A percentile compares a stretch with the other conserved stretches of the same genome.
Conservation (phyloP, 2,797 vertebrate genomes). For the Sternotherus odoratus region DNA sequence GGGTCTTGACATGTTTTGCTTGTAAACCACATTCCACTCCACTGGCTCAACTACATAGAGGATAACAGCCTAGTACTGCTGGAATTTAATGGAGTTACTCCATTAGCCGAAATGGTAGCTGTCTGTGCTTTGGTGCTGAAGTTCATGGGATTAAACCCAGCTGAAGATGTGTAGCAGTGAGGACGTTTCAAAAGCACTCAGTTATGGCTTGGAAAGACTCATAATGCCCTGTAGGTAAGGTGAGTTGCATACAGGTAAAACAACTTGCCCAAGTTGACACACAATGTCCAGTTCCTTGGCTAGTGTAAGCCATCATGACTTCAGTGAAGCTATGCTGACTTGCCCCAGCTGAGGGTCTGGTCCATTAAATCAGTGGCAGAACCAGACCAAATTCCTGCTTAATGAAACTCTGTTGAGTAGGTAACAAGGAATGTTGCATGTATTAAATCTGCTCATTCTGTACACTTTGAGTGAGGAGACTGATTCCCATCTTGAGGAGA, state of each 20-base stretch:
- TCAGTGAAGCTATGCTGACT: constrained; percentile 44
- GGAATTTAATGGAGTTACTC: not conserved
- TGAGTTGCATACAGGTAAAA: not conserved
- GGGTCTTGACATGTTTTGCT: not conserved
- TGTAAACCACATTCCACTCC: not conserved
- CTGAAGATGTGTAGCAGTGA: not conserved
- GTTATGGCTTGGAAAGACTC: not conserved
- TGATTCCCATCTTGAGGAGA: not conserved
- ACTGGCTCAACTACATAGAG: not conserved
- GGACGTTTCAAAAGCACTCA: not conserved
- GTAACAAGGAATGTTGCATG: not conserved
- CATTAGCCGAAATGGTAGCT: not conserved
- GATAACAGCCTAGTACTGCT: not conserved
- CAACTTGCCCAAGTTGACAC: constrained; percentile 44
- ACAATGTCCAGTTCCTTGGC: not conserved
- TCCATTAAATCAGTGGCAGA: constrained; percentile 12
- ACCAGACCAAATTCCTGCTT: not conserved
- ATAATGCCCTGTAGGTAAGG: not conserved
- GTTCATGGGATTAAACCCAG: not conserved
- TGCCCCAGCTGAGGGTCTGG: not conserved
- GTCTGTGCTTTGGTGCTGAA: not conserved
- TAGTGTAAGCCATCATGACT: constrained; percentile 32
- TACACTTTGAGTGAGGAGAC: not conserved
- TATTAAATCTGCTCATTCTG: not conserved
- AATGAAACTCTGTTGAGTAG: not conserved